Percentiles rank a stretch among this genome's conserved stretches.
phyloP scores from a whole-genome alignment of 2,888 invertebrate genomes.

The Tryphoninae sp. region DNA sequence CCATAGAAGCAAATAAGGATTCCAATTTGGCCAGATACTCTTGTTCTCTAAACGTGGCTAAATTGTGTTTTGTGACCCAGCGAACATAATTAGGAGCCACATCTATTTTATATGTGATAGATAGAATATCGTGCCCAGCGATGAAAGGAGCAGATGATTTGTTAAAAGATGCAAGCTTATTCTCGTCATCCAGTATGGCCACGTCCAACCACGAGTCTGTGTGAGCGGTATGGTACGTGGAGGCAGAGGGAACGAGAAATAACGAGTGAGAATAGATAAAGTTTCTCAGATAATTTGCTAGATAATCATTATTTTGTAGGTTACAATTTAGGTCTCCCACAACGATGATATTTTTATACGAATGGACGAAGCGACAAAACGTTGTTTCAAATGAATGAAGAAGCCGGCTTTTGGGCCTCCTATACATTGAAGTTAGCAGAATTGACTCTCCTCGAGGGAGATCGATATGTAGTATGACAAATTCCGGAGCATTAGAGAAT shows the following conservation, averaged over 20 bases:
- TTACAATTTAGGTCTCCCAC: not conserved
- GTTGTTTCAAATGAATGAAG: not conserved
- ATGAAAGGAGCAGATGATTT: constrained; percentile 15
- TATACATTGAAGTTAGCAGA: not conserved
- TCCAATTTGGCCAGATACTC: not conserved
- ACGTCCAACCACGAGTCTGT: constrained; percentile 7
- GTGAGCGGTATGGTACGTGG: not conserved
- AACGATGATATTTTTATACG: not conserved
- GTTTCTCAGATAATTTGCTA: not conserved
- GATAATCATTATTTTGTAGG: not conserved
- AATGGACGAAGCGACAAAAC: not conserved
- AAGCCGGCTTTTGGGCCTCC: not conserved
- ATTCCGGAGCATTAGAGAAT: constrained; percentile 23
- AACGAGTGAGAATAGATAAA: not conserved
- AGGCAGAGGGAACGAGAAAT: not conserved
- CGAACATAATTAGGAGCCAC: not conserved
- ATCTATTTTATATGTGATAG: not conserved
- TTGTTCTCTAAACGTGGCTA: not conserved
- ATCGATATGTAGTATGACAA: not conserved
- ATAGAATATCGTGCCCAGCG: constrained; percentile 14
- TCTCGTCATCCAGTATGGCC: not conserved
- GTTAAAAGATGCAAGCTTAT: not conserved
- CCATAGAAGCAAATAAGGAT: not conserved
- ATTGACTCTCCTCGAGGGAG: not conserved
- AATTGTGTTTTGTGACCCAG: not conserved